phyloP scores from a whole-genome alignment of 2,888 invertebrate species.

The Spilarctia lutea region DNA sequence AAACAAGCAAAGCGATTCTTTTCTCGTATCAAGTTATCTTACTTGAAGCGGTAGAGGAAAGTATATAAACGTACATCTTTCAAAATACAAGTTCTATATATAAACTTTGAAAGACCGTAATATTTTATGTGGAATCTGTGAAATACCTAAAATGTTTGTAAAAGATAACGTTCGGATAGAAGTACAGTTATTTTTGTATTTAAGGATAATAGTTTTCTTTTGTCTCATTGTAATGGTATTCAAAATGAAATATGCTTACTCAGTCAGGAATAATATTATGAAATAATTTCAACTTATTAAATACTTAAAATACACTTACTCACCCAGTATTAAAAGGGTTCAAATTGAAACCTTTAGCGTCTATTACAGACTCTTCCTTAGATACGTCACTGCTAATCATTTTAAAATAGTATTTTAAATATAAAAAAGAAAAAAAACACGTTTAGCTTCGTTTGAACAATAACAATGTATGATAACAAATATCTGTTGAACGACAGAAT shows the following conservation, averaged over 20 bases:
- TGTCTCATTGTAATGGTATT: neutral
- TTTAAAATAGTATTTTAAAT: neutral
- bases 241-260: neutral
- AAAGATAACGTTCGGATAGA: too few relatives aligned
- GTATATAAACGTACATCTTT: too few relatives aligned
- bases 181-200: too few relatives aligned
- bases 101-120: too few relatives aligned
- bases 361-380: constrained; percentile 22
- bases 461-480: constrained; percentile 3
- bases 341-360: constrained; percentile 39
- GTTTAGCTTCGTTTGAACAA: neutral
- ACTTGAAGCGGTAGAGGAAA: too few relatives aligned
- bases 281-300: neutral
- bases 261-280: neutral
- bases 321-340: constrained; percentile 49
- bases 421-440: neutral
- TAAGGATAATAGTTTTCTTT: too few relatives aligned
- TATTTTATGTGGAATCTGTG: too few relatives aligned
- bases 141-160: too few relatives aligned
- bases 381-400: constrained; percentile 1
- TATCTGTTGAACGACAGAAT: neutral
- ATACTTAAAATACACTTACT: constrained; percentile 4
- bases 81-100: too few relatives aligned
- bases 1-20: too few relatives aligned
- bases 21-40: too few relatives aligned